These are phyloP conservation scores for Endotricha flammealis DNA, from an alignment of 2,888 invertebrate species.

Conservation along the genomic window DNA sequence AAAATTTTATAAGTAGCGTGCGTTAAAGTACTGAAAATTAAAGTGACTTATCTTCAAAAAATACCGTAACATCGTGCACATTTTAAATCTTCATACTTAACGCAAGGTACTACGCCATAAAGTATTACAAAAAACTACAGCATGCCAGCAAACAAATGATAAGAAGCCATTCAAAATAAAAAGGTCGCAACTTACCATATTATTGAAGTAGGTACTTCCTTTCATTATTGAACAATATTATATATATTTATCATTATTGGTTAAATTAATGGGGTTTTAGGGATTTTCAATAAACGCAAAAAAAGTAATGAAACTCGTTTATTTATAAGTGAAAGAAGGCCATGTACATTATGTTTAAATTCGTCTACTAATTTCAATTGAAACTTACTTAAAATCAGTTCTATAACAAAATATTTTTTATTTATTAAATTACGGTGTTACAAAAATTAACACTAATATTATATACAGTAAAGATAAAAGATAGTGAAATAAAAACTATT, in stretches of 20 bases:
- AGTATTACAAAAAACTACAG: too few relatives aligned
- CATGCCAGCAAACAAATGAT: conserved; percentile 50
- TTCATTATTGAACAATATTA: conserved; percentile 3
- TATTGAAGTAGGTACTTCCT: conserved; percentile 16
- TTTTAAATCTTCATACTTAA: too few relatives aligned
- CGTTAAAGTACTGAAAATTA: too few relatives aligned
- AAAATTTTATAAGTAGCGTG: too few relatives aligned
- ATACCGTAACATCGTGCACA: too few relatives aligned
- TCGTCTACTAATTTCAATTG: conserved; percentile 30
- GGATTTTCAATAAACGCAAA: not conserved
- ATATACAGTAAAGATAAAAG: conserved; percentile 10
- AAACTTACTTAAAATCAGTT: conserved; percentile 35
- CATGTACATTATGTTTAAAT: conserved; percentile 47
- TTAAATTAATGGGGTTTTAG: not conserved
- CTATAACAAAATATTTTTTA: conserved; percentile 20
- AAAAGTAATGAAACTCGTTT: conserved; percentile 25
- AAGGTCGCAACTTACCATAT: conserved; percentile 35
- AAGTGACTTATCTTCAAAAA: too few relatives aligned
- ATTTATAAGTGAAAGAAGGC: conserved; percentile 60
- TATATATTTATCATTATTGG: conserved; percentile 9
- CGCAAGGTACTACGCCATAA: not conserved
- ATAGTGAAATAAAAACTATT: conserved; percentile 6
- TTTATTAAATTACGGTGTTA: conserved; percentile 10
- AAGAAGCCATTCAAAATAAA: conserved; percentile 35
- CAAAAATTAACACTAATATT: conserved; percentile 11